A percentile compares a stretch with the other conserved stretches of the same genome.
Conservation (phyloP, 2,113 vertebrate genomes). For the Vanacampus margaritifer region DNA sequence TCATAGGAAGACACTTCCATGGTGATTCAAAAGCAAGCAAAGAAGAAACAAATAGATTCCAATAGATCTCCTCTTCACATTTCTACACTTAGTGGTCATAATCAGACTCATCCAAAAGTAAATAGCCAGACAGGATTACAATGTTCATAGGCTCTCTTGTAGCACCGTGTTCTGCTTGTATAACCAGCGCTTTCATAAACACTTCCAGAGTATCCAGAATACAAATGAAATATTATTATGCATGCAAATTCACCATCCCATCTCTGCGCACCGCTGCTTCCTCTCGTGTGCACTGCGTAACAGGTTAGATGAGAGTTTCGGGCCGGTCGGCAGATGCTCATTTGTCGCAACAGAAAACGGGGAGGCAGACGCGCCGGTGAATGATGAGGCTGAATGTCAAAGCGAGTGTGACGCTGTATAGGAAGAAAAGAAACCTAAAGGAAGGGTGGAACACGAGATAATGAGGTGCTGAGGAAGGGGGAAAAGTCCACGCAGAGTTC, state of each 20-base stretch:
- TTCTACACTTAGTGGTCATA: conserved; percentile 25
- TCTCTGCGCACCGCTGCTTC: conserved; percentile 30
- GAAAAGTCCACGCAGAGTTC: conserved; percentile 22
- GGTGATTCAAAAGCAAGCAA: neutral
- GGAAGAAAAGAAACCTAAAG: conserved; percentile 46
- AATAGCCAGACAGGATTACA: conserved; percentile 8
- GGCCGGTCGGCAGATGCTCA: conserved; percentile 55
- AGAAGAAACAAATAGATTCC: neutral
- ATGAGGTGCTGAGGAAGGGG: conserved; percentile 42
- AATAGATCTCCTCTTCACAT: conserved; percentile 7
- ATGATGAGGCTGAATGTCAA: conserved; percentile 25
- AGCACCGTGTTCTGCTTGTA: conserved; percentile 13
- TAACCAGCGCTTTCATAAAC: conserved; percentile 29
- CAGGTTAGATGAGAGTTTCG: conserved; percentile 42
- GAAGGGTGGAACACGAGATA: conserved; percentile 35
- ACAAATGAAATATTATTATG: conserved; percentile 49
- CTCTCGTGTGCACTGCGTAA: conserved; percentile 25
- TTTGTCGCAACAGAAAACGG: conserved; percentile 45
- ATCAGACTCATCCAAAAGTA: conserved; percentile 23
- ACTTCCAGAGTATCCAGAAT: conserved; percentile 26
- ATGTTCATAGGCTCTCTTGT: conserved; percentile 31
- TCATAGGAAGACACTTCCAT: neutral
- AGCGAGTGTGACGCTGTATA: conserved; percentile 31
- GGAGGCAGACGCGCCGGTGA: conserved; percentile 23
- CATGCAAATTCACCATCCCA: conserved; percentile 30